A percentile compares a stretch with the other conserved stretches of the same genome.
These are phyloP conservation scores for Luffia ferchaultella DNA, from an alignment of 2,888 invertebrate species.

Conservation along the genomic window DNA sequence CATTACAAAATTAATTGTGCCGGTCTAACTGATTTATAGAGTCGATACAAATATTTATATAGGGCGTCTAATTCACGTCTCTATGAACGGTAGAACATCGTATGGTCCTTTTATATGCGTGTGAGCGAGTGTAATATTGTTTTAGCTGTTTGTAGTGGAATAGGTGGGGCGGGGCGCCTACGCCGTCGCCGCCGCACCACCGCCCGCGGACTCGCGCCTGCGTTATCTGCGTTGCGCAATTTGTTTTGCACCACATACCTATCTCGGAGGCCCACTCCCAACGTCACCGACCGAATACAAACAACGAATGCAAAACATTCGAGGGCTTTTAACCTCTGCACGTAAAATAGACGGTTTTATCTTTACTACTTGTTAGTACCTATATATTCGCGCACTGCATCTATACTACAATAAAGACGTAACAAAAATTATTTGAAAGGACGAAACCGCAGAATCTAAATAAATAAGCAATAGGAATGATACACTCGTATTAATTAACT, in stretches of 20 bases:
- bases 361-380: too few species aligned
- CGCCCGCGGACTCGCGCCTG: neutral
- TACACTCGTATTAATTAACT: too few species aligned
- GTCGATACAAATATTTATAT: constrained; percentile 10
- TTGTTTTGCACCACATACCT: constrained; percentile 18
- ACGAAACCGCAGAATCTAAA: too few species aligned
- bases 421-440: too few species aligned
- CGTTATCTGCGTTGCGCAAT: constrained; percentile 16
- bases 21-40: too few species aligned
- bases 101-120: too few species aligned
- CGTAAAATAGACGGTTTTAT: constrained; percentile 6
- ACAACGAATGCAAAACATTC: constrained; percentile 2
- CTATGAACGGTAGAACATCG: neutral
- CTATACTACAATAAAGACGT: too few species aligned
- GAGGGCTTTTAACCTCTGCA: constrained; percentile 3
- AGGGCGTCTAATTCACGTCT: constrained; percentile 1
- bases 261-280: constrained; percentile 14
- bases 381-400: too few species aligned
- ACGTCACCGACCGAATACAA: constrained; percentile 1
- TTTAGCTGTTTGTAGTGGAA: neutral
- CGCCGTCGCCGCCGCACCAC: neutral
- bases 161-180: neutral
- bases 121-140: neutral
- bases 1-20: too few species aligned
- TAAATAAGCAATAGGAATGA: too few species aligned